Percentiles rank a stretch among this genome's conserved stretches.
Evolutionary conservation across 2,797 vertebrate genomes (phyloP).

Genomic region (Oryzias sinensis): DNA sequence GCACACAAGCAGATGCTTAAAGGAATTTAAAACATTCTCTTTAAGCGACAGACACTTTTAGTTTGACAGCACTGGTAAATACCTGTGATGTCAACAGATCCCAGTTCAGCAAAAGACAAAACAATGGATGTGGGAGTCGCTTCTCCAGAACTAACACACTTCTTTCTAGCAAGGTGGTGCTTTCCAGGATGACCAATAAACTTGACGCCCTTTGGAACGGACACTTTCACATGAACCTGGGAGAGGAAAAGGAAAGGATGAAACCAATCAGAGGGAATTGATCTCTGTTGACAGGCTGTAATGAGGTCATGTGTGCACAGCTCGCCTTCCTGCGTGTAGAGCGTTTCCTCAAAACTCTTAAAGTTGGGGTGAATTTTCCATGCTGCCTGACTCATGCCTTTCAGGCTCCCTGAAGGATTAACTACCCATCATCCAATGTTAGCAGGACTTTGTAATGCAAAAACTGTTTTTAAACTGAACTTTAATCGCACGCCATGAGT

Average conservation of each 20-base stretch:
- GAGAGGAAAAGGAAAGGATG: constrained; percentile 16
- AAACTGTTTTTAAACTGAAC: constrained; percentile 62
- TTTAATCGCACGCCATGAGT: constrained; percentile 68
- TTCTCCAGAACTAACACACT: constrained; percentile 85
- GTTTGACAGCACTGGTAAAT: not conserved
- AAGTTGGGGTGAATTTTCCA: constrained; percentile 69
- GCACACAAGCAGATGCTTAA: too few relatives aligned
- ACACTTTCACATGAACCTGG: constrained; percentile 90
- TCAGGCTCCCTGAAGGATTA: constrained; percentile 69
- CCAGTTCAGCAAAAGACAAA: constrained; percentile 87
- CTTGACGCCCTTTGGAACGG: constrained; percentile 87
- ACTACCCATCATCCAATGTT: constrained; percentile 66
- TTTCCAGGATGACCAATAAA: constrained; percentile 91
- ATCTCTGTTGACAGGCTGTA: constrained; percentile 44
- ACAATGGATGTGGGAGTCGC: constrained; percentile 87
- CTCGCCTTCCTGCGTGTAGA: constrained; percentile 57
- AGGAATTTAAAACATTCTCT: too few relatives aligned
- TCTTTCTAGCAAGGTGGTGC: constrained; percentile 88
- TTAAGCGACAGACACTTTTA: too few relatives aligned
- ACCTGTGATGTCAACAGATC: constrained; percentile 90
- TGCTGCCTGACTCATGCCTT: constrained; percentile 74
- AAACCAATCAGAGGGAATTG: constrained; percentile 31
- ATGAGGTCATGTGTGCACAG: constrained; percentile 50
- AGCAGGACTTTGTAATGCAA: constrained; percentile 56
- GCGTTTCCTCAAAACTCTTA: constrained; percentile 68